Base-by-base conservation (phyloP, 2,113 vertebrate genomes). In the Tamias sibiricus region DNA sequence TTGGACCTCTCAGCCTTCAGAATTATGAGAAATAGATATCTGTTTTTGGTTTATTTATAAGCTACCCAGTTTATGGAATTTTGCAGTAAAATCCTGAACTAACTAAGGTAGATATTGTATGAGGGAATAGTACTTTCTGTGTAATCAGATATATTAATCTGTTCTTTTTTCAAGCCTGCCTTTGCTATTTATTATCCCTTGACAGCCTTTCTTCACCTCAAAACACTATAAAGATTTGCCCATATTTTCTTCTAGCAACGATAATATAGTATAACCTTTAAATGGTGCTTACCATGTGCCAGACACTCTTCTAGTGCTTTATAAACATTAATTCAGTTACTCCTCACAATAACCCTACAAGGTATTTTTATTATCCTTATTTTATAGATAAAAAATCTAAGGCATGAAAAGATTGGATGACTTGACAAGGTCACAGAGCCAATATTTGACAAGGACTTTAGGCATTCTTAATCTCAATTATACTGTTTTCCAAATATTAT, bases 141-240 rank as follows among this genome's bases (percentile, higher is more conserved):
- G 66, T 81, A 82, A 90, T 81, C 10, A 37, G 64, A 90, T 81
- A 79, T 59, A 77, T 72, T n/a, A 72, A 75, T 81, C n/a, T 64
- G 77, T 71, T 8, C 14, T 35, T 69, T 42, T 62, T 52, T n/a
- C 59, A 90, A 80, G 9, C 52, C 20, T 84, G n/a, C 22, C 47
- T 93, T 87, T 90, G 44, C 59, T 93, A 47, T 90, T 90, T 83
- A 75, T 91, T 80, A 88, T 64, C 10, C 49, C 44, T 86, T 94
- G 66, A 71, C 22, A 81, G 19, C 3, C 13, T 89, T 90, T 95
- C 42, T 13, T 90, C 57, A 91, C 30, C 3, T 66, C 91, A 81
- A 8, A 42, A 62, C 54, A 35, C 17, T n/a, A 16, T 77, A 75
- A 96, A 62, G 22, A 85, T 79, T 88, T 95, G 24, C 8, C 40